These are phyloP conservation scores for Scaptomyza flava DNA, from an alignment of 2,888 invertebrate species.

Conservation along the genomic window DNA sequence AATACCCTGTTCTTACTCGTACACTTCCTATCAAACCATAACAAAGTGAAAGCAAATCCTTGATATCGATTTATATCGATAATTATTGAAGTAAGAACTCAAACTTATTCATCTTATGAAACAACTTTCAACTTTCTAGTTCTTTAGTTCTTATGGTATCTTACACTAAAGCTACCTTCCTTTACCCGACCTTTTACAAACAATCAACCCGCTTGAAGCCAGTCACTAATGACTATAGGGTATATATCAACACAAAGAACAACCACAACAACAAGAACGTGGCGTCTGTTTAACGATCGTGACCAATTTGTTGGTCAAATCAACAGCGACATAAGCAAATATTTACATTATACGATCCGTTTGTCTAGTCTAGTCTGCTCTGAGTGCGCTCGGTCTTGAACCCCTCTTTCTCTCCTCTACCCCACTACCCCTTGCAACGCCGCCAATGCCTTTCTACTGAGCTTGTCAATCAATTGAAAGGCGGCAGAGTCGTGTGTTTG, in stretches of 20 bases:
- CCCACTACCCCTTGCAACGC: background rate
- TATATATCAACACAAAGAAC: background rate
- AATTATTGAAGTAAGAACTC: background rate
- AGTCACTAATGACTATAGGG: background rate
- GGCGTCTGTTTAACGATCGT: constrained; percentile 77
- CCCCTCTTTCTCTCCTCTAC: background rate
- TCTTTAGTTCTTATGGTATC: background rate
- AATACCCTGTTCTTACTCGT: background rate
- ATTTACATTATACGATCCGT: constrained; percentile 63
- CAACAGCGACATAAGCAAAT: constrained; percentile 67
- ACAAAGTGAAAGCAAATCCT: too few relatives aligned
- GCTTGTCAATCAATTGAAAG: constrained; percentile 49
- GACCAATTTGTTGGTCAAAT: constrained; percentile 79
- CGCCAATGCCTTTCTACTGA: background rate
- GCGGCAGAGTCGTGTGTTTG: constrained; percentile 38
- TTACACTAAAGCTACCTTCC: background rate
- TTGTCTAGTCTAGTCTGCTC: constrained; percentile 7
- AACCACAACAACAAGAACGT: background rate
- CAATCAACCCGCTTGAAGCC: background rate
- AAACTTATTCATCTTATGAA: too few relatives aligned
- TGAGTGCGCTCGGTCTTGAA: background rate
- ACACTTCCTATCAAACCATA: background rate
- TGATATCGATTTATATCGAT: background rate
- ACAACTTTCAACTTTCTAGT: too few relatives aligned
- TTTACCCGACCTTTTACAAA: background rate